Conservation (phyloP, 2,113 vertebrate species). For the Callorhinus ursinus region DNA sequence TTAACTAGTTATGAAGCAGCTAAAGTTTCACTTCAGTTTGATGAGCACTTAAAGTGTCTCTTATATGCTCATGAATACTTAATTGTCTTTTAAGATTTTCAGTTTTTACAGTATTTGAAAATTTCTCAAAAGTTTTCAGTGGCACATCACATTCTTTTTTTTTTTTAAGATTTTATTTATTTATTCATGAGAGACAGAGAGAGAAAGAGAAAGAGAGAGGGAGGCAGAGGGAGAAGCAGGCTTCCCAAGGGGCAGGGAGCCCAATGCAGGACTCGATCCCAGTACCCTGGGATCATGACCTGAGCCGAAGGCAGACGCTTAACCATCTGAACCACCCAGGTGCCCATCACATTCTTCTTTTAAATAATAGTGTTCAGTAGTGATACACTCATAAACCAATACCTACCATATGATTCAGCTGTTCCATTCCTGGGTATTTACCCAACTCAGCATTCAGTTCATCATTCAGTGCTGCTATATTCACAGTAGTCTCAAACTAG, state of each 20-base stretch:
- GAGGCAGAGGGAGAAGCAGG: too few relatives aligned
- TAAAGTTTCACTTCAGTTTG: neutral
- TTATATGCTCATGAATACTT: neutral
- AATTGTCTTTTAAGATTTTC: neutral
- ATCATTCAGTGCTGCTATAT: neutral
- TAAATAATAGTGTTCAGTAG: neutral
- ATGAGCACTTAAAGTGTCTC: neutral
- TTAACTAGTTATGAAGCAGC: neutral
- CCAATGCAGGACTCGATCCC: too few relatives aligned
- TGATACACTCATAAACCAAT: neutral
- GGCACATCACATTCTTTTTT: neutral
- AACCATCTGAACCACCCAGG: too few relatives aligned
- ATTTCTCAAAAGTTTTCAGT: neutral
- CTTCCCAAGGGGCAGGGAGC: too few relatives aligned
- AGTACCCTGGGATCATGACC: too few relatives aligned
- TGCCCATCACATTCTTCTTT: neutral
- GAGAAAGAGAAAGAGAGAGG: too few relatives aligned
- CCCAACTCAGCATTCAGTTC: neutral
- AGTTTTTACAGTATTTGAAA: neutral
- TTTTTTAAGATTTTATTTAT: too few relatives aligned
- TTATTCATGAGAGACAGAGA: too few relatives aligned
- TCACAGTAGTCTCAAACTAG: neutral
- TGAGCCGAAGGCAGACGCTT: too few relatives aligned
- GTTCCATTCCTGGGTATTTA: neutral
- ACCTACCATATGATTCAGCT: neutral